Conservation (phyloP, 2,113 vertebrate genomes). For the Cariama cristata region DNA sequence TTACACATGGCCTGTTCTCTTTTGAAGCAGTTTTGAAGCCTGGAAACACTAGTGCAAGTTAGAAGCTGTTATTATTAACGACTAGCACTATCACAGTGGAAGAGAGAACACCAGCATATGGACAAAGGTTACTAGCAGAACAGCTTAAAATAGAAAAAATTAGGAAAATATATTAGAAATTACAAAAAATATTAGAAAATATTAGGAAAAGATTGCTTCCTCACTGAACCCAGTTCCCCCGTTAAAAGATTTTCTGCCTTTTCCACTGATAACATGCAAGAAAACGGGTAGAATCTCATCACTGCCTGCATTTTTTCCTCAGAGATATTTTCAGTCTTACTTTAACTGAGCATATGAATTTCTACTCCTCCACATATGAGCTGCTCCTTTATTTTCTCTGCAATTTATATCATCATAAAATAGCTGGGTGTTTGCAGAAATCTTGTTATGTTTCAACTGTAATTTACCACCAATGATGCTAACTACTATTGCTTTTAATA, state of each 20-base stretch:
- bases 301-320: not conserved
- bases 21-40: not conserved
- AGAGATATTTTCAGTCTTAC: not conserved
- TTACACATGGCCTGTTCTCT: not conserved
- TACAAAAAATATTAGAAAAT: not conserved
- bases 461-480: not conserved
- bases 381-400: slow-evolving; percentile 1
- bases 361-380: slow-evolving; percentile 3
- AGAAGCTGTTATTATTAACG: not conserved
- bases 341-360: not conserved
- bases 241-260: not conserved
- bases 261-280: not conserved
- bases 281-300: not conserved
- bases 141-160: not conserved
- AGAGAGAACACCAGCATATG: not conserved
- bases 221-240: not conserved
- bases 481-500: slow-evolving; percentile 16
- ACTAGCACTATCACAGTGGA: not conserved
- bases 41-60: not conserved
- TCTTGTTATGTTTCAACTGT: not conserved
- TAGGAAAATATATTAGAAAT: not conserved
- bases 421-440: not conserved
- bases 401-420: slow-evolving; percentile 17
- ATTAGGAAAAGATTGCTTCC: not conserved
- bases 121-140: not conserved